Evolutionary conservation across 2,113 vertebrate species (phyloP).

Genomic region (Baryphthengus martii): DNA sequence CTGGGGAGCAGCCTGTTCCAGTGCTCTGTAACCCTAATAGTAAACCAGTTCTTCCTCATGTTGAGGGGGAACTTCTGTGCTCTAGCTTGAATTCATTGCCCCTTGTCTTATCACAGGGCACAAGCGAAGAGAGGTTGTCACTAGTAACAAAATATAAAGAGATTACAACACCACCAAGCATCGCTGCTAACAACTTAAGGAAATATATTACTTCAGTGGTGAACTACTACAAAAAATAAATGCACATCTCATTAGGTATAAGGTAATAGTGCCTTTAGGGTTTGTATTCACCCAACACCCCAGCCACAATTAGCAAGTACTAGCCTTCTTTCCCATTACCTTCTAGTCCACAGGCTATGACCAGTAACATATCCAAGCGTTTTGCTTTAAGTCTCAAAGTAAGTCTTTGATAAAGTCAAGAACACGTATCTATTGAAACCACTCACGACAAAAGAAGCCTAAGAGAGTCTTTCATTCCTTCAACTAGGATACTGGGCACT

Average conservation of each 20-base stretch:
- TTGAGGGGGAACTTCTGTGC: too few species aligned
- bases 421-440: neutral
- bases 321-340: neutral
- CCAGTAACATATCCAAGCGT: neutral
- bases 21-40: too few species aligned
- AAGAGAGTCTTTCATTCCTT: neutral
- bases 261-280: neutral
- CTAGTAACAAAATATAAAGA: neutral
- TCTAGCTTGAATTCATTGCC: too few species aligned
- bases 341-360: neutral
- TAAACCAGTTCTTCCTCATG: too few species aligned
- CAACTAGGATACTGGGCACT: neutral
- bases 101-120: too few species aligned
- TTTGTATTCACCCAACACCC: neutral
- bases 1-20: too few species aligned
- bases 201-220: neutral
- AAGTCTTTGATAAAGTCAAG: neutral
- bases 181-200: neutral
- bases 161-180: neutral
- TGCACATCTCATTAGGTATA: neutral
- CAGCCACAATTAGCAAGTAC: neutral
- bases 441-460: neutral
- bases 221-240: neutral
- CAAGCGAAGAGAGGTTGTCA: too few species aligned
- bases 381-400: neutral